Evolutionary conservation across 2,113 vertebrate species (phyloP).

Genomic region (Perca schrenkii): DNA sequence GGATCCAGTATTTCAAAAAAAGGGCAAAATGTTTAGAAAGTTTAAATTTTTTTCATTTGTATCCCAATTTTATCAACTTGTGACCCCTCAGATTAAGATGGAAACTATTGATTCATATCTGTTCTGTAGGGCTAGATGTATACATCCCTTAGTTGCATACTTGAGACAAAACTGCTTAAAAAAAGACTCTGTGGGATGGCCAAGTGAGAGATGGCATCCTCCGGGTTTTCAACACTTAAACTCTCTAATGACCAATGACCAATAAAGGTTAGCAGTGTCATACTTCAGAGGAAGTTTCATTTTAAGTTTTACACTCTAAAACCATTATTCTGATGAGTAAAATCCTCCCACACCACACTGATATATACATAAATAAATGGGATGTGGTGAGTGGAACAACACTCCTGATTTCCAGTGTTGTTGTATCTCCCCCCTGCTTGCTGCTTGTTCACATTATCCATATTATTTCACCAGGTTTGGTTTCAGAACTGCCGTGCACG

Average conservation of each 20-base stretch:
- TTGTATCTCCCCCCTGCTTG: neutral
- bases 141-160: too few species aligned
- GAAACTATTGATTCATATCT: neutral
- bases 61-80: neutral
- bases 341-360: neutral
- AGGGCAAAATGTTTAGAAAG: neutral
- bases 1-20: neutral
- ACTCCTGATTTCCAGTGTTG: neutral
- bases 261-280: neutral
- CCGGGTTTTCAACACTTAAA: neutral
- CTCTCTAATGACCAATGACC: neutral
- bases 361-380: conserved; percentile 9
- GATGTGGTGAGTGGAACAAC: neutral
- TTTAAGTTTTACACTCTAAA: neutral
- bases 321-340: neutral
- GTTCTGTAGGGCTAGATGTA: too few species aligned
- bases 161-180: too few species aligned
- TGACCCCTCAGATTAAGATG: neutral
- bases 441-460: conserved; percentile 12
- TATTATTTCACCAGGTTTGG: conserved; percentile 88
- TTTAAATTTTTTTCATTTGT: neutral
- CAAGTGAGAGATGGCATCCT: too few species aligned
- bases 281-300: neutral
- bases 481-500: conserved; percentile 98
- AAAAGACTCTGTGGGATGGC: too few species aligned